Base-by-base conservation (phyloP, 1,140 invertebrate species). In the Pseudomyrmex sp. region DNA sequence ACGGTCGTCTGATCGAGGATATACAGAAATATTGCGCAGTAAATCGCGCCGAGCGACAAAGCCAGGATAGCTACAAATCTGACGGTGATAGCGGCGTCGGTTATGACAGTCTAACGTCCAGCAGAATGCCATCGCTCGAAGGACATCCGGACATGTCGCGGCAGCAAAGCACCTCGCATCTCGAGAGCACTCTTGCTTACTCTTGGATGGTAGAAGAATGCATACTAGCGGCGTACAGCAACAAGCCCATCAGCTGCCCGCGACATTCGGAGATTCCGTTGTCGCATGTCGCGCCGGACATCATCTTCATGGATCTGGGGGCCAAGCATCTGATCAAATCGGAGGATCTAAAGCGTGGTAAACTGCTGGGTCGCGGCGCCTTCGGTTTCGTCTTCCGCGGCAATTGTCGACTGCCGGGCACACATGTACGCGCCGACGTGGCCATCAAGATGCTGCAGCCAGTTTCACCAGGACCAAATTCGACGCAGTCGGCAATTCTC, bases 351-450 rank as follows among this genome's bases (percentile, higher is more conserved):
- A 96, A 96, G 52, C 95, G 97, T 69, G 98, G 97, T 0, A 96
- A 96, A 82, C 95, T 98, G 91, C 94, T 99, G n/a, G 99, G 99
- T 0, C 96, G 98, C 52, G 99, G 99, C 0, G 98, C 98, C 0
- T 99, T 99, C 95, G 99, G 99, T 1, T 99, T 99, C 92, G 99
- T 99, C 1, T 99, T 99, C 92, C 96, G 97, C 91, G 98, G 96
- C 0, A 96, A 95, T 2, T 97, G 97, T 93, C 96, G 96, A 79
- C 88, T 96, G 10, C 94, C 96, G 44, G 95, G 95, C 0, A 94
- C 95, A 4, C 93, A 95, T 84, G 92, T 94, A 10, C 94, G 95
- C 59, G 95, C 96, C 10, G 96, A 97, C 84, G 98, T 99, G 0
- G 99, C 99, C 0, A 97, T 99, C 93, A 99, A 99, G 94, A 98